phyloP scores from a whole-genome alignment of 2,113 vertebrate genomes.

The Bucco capensis region DNA sequence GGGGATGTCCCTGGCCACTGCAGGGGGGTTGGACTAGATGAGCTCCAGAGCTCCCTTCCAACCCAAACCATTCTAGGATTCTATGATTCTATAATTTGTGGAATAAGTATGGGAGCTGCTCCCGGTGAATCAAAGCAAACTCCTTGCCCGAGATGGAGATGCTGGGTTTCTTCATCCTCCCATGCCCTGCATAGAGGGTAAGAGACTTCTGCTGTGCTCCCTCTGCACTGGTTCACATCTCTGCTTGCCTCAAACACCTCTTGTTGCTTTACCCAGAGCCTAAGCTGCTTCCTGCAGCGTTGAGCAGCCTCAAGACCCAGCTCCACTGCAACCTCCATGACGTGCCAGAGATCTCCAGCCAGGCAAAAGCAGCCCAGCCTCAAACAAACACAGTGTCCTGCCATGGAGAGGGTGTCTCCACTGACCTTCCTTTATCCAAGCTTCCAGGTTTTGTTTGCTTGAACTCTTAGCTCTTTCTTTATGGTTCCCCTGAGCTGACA shows the following conservation, averaged over 20 bases:
- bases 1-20: too few relatives aligned
- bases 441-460: slow-evolving; percentile 37
- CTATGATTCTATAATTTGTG: too few relatives aligned
- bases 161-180: neutral
- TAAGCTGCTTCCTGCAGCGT: neutral
- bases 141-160: neutral
- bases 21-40: too few relatives aligned
- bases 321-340: neutral
- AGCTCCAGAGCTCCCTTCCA: too few relatives aligned
- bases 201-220: neutral
- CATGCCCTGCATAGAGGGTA: neutral
- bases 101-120: neutral
- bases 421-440: neutral
- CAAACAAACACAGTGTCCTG: slow-evolving; percentile 28
- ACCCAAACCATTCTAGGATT: too few relatives aligned
- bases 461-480: neutral
- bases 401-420: neutral
- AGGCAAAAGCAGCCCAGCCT: slow-evolving; percentile 48
- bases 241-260: neutral
- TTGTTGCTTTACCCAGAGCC: neutral
- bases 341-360: slow-evolving; percentile 35
- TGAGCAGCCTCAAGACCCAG: neutral
- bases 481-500: neutral
- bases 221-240: neutral
- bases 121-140: neutral